phyloP scores from a whole-genome alignment of 2,113 vertebrate species.

The Cyphomyrus discorhynchus region DNA sequence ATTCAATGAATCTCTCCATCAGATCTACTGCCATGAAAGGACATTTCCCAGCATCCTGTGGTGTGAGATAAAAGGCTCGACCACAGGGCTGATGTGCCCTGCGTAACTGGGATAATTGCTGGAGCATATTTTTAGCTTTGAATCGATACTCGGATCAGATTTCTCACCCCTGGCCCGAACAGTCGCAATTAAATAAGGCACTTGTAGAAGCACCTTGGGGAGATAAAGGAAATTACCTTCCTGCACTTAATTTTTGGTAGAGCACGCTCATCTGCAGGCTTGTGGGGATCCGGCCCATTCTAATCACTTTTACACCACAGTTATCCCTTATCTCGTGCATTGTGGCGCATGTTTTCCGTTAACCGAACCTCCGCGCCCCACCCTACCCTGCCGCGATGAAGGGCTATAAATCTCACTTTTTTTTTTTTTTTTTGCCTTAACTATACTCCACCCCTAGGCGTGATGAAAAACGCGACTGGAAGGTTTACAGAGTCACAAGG shows the following conservation, averaged over 20 bases:
- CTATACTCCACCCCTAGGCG: not conserved
- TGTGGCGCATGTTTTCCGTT: not conserved
- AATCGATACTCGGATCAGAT: constrained; percentile 19
- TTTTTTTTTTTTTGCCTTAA: not conserved
- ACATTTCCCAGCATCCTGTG: not conserved
- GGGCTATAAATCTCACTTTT: not conserved
- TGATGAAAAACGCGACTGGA: not conserved
- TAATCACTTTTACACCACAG: not conserved
- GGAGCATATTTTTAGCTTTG: constrained; percentile 17
- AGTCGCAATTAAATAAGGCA: constrained; percentile 13
- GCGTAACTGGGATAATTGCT: constrained; percentile 4
- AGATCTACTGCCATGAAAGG: not conserved
- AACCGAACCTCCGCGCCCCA: not conserved
- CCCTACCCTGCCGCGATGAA: not conserved
- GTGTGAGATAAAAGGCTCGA: not conserved
- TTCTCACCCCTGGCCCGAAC: constrained; percentile 16
- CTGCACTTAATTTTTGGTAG: not conserved
- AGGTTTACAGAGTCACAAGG: not conserved
- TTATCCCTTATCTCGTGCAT: not conserved
- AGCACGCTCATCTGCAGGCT: not conserved
- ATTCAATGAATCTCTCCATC: not conserved
- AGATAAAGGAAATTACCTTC: constrained; percentile 8
- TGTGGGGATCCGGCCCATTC: not conserved
- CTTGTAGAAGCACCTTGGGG: constrained; percentile 13
- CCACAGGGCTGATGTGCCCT: not conserved